Base-by-base conservation (phyloP, 2,113 vertebrate genomes). In the Phylloscopus trochilus region DNA sequence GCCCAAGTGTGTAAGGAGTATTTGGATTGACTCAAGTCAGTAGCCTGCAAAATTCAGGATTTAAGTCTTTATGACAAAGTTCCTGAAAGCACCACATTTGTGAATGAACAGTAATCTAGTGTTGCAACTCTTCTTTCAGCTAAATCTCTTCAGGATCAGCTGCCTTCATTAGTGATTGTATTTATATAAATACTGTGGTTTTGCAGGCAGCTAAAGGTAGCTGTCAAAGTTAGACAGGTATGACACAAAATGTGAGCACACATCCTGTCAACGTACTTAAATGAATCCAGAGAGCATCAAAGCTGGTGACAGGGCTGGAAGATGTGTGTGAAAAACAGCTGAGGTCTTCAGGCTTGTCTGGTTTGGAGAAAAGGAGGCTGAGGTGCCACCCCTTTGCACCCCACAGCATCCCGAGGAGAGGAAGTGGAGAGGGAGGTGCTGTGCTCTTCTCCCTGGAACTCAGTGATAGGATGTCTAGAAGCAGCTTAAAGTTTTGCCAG, bases 381-480 rank as follows among this genome's bases (percentile, higher is more conserved):
- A 67, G 16, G 16, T 0, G 0, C 1, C 2, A 37, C 6, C 14
- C 6, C 11, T 16, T 55, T 26, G 15, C 18, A 46, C 7, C 69
- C 33, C 24, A 46, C 7, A 63, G 10, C 43, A 75, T 69, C 26
- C 37, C 2, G 6, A 60, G 26, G 10, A 55, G 16, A n/a, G 8
- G 6, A 87, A 35, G 9, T 52, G 24, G 23, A 76, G 63, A 88
- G 18, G 15, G 30, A 37, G 8, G 5, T 53, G 64, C 11, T 47
- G 31, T 55, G 13, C 52, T 73, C 66, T 49, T 60, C 27, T 67
- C 6, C 16, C 41, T n/a, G 16, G 19, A 18, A 27, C 31, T 52
- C 41, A 49, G 46, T 22, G 39, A 28, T 7, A 30, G 6, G 11
- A 55, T 3, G 1, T 5, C 8, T 22, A 31, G 35, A 15, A 68